A percentile compares a stretch with the other conserved stretches of the same genome.
These are phyloP conservation scores for Drosophila neonasuta DNA, from an alignment of 2,888 invertebrate species.

Conservation along the genomic window DNA sequence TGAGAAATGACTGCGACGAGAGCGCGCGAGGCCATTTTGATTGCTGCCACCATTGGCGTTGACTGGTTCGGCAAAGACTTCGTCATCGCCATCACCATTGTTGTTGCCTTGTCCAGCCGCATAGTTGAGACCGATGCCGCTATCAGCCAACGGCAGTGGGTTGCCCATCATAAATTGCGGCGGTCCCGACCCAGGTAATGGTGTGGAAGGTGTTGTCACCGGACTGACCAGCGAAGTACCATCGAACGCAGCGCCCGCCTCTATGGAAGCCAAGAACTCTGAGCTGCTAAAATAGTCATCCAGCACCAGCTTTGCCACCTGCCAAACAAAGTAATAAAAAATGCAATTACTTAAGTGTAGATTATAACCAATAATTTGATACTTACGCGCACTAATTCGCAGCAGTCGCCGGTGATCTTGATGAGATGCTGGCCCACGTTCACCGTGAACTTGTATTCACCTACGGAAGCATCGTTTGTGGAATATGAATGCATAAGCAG, in stretches of 20 bases:
- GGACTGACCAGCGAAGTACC: slow-evolving; percentile 79
- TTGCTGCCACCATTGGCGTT: slow-evolving; percentile 61
- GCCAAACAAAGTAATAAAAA: neutral
- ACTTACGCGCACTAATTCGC: slow-evolving; percentile 91
- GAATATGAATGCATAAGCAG: slow-evolving; percentile 89
- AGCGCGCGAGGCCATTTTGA: slow-evolving; percentile 80
- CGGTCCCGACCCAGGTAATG: slow-evolving; percentile 74
- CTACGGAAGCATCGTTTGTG: slow-evolving; percentile 91
- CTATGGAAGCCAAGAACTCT: slow-evolving; percentile 82
- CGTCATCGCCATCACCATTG: slow-evolving; percentile 81
- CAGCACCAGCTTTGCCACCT: slow-evolving; percentile 93
- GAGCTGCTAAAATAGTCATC: slow-evolving; percentile 90
- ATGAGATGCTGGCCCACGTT: slow-evolving; percentile 91
- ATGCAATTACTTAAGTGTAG: neutral
- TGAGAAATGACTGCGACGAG: slow-evolving; percentile 82
- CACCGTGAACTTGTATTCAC: slow-evolving; percentile 95
- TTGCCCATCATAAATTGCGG: slow-evolving; percentile 77
- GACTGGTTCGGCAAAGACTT: slow-evolving; percentile 78
- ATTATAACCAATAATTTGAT: neutral
- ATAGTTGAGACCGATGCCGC: slow-evolving; percentile 82
- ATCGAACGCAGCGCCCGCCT: slow-evolving; percentile 82
- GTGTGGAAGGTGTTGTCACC: slow-evolving; percentile 80
- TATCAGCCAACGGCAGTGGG: slow-evolving; percentile 80
- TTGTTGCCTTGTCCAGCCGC: slow-evolving; percentile 63
- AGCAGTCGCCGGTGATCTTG: slow-evolving; percentile 92